Percentiles rank a stretch among this genome's conserved stretches.
These are phyloP conservation scores for Anniella stebbinsi DNA, from an alignment of 2,797 vertebrate genomes.

Conservation along the genomic window DNA sequence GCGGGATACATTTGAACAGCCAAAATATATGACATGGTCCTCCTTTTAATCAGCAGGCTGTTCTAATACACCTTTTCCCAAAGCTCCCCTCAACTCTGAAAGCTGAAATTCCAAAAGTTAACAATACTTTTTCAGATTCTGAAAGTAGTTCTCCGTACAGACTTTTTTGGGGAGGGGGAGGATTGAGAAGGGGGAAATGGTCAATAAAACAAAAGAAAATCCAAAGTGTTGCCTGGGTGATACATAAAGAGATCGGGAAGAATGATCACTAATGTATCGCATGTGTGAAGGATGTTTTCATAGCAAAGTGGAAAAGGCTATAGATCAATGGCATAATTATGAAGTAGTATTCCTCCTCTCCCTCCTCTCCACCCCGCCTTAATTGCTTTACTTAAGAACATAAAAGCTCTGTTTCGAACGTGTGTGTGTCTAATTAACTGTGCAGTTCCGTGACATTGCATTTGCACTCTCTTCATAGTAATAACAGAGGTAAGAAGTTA, in stretches of 20 bases:
- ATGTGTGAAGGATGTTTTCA: conserved; percentile 39
- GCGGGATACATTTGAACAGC: conserved; percentile 59
- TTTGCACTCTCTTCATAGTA: conserved; percentile 44
- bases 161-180: neutral
- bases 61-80: conserved; percentile 53
- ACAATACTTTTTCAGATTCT: conserved; percentile 40
- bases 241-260: conserved; percentile 56
- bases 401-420: conserved; percentile 55
- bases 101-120: conserved; percentile 41
- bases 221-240: neutral
- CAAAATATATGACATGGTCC: conserved; percentile 56
- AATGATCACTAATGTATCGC: conserved; percentile 32
- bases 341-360: conserved; percentile 54
- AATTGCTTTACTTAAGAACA: conserved; percentile 67
- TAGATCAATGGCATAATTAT: conserved; percentile 61
- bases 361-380: conserved; percentile 43
- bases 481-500: conserved; percentile 37
- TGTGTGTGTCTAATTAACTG: conserved; percentile 64
- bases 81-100: conserved; percentile 37
- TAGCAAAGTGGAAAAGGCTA: conserved; percentile 45
- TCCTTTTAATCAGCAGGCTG: conserved; percentile 77
- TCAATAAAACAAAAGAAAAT: neutral
- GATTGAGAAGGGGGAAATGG: neutral
- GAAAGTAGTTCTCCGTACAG: conserved; percentile 37
- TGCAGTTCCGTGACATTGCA: conserved; percentile 52